Conservation (phyloP, 2,797 vertebrate species). For the Crenuchus spilurus region DNA sequence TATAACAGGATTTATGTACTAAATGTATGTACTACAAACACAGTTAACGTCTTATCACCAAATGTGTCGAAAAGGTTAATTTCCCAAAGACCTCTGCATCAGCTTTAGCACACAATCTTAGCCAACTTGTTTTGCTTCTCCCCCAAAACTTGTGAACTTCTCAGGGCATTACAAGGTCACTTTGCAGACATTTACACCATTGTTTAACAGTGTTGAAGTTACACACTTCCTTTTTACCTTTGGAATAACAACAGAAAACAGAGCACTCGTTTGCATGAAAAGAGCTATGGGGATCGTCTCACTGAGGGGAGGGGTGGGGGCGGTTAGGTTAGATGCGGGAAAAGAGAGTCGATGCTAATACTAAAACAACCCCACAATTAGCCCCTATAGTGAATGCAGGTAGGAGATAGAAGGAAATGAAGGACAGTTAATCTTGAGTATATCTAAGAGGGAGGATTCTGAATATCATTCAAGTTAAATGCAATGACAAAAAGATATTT, state of each 20-base stretch:
- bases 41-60: conserved; percentile 40
- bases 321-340: conserved; percentile 45
- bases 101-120: conserved; percentile 32
- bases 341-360: conserved; percentile 50
- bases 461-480: too few species aligned
- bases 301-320: conserved; percentile 53
- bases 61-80: conserved; percentile 33
- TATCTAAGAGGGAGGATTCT: background rate
- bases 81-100: conserved; percentile 28
- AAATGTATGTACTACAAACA: conserved; percentile 37
- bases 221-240: conserved; percentile 83
- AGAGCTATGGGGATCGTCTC: conserved; percentile 66
- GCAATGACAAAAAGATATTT: too few species aligned
- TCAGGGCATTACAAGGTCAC: conserved; percentile 73
- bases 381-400: conserved; percentile 56
- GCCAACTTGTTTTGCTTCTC: conserved; percentile 34
- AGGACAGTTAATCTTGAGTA: conserved; percentile 38
- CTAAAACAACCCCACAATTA: conserved; percentile 43
- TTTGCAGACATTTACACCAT: conserved; percentile 80
- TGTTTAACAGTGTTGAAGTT: conserved; percentile 80
- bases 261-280: conserved; percentile 83
- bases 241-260: conserved; percentile 86
- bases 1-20: conserved; percentile 19
- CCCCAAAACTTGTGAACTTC: conserved; percentile 63
- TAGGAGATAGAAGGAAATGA: conserved; percentile 63